Percentiles rank a stretch among this genome's conserved stretches.
Conservation (phyloP, 2,888 invertebrate genomes). For the Tuberolachnus salignus region DNA sequence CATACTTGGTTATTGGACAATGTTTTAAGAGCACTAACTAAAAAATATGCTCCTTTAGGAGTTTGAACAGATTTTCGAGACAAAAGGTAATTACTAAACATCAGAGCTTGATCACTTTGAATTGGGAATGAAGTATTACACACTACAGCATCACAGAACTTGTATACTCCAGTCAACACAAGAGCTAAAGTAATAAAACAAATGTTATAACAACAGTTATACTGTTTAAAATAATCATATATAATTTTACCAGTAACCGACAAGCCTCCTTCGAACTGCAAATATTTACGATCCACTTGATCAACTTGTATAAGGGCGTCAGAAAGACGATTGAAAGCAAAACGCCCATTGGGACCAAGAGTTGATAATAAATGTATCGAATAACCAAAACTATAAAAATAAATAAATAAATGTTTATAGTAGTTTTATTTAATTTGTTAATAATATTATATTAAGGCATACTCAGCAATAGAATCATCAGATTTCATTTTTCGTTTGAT, state of each 20-base stretch:
- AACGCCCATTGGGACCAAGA: conserved; percentile 71
- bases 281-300: conserved; percentile 85
- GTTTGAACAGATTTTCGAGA: conserved; percentile 88
- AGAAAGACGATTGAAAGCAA: conserved; percentile 79
- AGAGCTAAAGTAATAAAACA: conserved; percentile 63
- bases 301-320: conserved; percentile 94
- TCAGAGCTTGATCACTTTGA: conserved; percentile 78
- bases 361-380: conserved; percentile 82
- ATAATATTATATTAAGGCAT: neutral
- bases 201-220: neutral
- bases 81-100: conserved; percentile 88
- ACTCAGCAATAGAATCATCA: conserved; percentile 50
- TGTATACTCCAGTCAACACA: conserved; percentile 70
- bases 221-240: conserved; percentile 4
- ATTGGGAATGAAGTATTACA: conserved; percentile 71
- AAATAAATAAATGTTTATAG: conserved; percentile 17
- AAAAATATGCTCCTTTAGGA: conserved; percentile 79
- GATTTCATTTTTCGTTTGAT: conserved; percentile 54
- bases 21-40: conserved; percentile 78
- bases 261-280: conserved; percentile 91
- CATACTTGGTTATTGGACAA: conserved; percentile 74
- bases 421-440: neutral
- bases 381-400: conserved; percentile 75
- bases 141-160: conserved; percentile 69
- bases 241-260: conserved; percentile 70